These are phyloP conservation scores for Eupristina koningsbergeri DNA, from an alignment of 1,140 invertebrate genomes.

Conservation along the genomic window DNA sequence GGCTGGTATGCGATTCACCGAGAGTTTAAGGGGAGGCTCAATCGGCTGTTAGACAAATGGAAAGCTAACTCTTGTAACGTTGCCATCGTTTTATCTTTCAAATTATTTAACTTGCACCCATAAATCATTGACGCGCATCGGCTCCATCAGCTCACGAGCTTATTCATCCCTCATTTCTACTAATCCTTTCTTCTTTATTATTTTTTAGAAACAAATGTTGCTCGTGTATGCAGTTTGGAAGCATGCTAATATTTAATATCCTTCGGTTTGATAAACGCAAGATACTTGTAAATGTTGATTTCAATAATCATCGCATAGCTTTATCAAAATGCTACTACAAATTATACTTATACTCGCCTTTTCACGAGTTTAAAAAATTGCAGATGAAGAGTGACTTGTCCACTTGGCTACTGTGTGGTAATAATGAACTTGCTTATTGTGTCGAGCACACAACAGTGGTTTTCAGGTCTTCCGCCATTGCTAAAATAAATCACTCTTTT, in stretches of 20 bases:
- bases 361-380: neutral
- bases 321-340: neutral
- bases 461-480: neutral
- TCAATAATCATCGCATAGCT: no score
- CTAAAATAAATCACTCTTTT: neutral
- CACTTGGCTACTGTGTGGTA: neutral
- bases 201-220: neutral
- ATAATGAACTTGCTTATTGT: neutral
- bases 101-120: neutral
- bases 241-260: no score
- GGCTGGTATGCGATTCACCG: neutral
- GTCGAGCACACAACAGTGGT: neutral
- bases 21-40: neutral
- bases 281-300: no score
- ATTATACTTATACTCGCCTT: neutral
- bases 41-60: neutral
- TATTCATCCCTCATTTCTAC: neutral
- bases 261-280: no score
- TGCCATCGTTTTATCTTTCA: neutral
- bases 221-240: no score
- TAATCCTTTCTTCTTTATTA: neutral
- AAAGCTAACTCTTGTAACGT: neutral
- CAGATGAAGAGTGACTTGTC: no score
- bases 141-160: neutral
- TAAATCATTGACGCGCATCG: neutral